Evolutionary conservation across 2,888 invertebrate species (phyloP).

Genomic region (Phymatocera aterrima): DNA sequence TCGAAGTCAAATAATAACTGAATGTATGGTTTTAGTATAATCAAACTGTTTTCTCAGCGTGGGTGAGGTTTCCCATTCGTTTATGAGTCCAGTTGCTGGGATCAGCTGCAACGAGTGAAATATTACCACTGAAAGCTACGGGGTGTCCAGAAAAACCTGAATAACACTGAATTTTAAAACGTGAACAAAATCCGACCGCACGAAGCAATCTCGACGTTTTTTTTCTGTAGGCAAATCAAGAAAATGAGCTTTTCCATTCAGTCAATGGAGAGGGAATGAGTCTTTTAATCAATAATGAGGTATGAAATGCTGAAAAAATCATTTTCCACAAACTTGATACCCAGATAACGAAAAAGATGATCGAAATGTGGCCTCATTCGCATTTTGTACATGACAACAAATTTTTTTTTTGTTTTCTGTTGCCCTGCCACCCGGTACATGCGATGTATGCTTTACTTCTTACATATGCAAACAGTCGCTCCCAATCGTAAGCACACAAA

Average conservation of each 20-base stretch:
- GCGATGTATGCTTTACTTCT: not conserved
- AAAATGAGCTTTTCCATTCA: not conserved
- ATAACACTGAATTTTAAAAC: not conserved
- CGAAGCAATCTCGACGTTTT: not conserved
- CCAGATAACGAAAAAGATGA: not conserved
- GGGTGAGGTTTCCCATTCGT: not conserved
- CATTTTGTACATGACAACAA: not conserved
- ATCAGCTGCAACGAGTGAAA: not conserved
- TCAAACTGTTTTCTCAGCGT: constrained; percentile 1
- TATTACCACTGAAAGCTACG: not conserved
- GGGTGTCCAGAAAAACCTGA: not conserved
- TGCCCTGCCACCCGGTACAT: not conserved
- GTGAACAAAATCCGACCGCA: not conserved
- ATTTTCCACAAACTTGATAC: not conserved
- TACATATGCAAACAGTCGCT: not conserved
- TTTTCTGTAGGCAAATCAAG: not conserved
- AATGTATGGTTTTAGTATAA: not conserved
- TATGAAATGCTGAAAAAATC: not conserved
- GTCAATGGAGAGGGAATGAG: not conserved
- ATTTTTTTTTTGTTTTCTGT: not conserved
- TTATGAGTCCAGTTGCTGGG: not conserved
- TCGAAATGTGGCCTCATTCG: not conserved
- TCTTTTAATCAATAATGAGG: not conserved
- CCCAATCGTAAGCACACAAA: not conserved
- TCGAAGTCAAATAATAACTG: not conserved